Evolutionary conservation across 2,113 vertebrate species (phyloP), one percentile per base, ranked within the genome.

Genomic region (Rutilus rutilus): DNA sequence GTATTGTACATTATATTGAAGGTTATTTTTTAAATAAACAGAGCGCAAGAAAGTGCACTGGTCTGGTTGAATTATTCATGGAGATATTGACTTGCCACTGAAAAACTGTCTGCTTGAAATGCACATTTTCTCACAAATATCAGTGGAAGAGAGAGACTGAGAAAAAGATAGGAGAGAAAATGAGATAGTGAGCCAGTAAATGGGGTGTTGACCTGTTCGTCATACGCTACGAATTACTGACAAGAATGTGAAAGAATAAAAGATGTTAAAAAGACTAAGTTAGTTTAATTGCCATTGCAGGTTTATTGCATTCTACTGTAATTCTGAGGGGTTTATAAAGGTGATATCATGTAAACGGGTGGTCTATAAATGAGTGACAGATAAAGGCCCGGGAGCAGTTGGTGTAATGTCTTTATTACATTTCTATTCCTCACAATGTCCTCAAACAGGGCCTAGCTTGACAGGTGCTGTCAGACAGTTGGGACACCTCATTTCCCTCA

Each of bases 351-450:
- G 57, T 42, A 42, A 79, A 62, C 0, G 57, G 57, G 11, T 39
- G 77, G 59, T 80, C 78, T 47, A 42, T 47, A 80, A 80, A 64
- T 47, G 59, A 65, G 36, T 80, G 78, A 47, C 78, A 65, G 50
- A 57, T 52, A 12, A 57, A 78, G 2, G 30, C 15, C 17, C 50
- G 5, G 27, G 30, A 57, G 25, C 75, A 11, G 8, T 84, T 75
- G 19, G 5, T 75, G 23, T 60, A 74, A 62, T 75, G 82, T 36
- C 75, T 78, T 57, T 60, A 75, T 75, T 84, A 36, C 82, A 36
- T 78, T 78, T 78, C 5, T 36, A 57, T 78, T 78, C 30, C 75
- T 19, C n/a, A 0, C 6, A 30, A 79, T 47, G 39, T 80, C 39
- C 59, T 45, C 59, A 64, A 80, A 64, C 78, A 80, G 45, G 45